Conservation (phyloP, 2,888 invertebrate genomes). For the Aspidiotus destructor region DNA sequence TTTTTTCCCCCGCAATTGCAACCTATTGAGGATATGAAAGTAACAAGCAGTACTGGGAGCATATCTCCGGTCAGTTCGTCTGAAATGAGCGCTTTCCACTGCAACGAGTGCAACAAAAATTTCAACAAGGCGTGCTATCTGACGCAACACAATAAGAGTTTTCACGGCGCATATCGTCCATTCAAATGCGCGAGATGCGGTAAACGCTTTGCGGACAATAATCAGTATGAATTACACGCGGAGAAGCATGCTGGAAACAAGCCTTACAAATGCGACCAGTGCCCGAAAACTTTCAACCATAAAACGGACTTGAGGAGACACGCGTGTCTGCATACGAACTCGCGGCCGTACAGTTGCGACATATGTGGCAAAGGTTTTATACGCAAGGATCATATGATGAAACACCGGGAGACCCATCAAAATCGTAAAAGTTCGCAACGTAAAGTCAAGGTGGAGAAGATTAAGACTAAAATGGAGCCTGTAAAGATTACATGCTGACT, state of each 20-base stretch:
- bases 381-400: conserved; percentile 82
- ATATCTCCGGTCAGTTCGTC: conserved; percentile 6
- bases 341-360: conserved; percentile 71
- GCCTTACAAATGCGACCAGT: conserved; percentile 73
- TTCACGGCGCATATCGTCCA: conserved; percentile 76
- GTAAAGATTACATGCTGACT: background rate
- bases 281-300: conserved; percentile 82
- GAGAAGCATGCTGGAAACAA: conserved; percentile 72
- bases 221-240: conserved; percentile 62
- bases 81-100: conserved; percentile 41
- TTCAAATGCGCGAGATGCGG: conserved; percentile 77
- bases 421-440: conserved; percentile 23
- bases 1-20: too few species aligned
- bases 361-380: conserved; percentile 80
- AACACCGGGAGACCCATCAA: conserved; percentile 71
- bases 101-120: conserved; percentile 70
- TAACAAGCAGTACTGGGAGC: background rate
- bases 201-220: conserved; percentile 66
- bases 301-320: conserved; percentile 80
- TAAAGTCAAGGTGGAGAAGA: background rate
- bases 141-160: conserved; percentile 82
- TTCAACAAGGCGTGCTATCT: conserved; percentile 80
- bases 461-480: conserved; percentile 13
- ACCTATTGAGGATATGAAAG: background rate
- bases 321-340: conserved; percentile 76